phyloP scores from a whole-genome alignment of 1,140 invertebrate species.

The Drosophila ercepeae region DNA sequence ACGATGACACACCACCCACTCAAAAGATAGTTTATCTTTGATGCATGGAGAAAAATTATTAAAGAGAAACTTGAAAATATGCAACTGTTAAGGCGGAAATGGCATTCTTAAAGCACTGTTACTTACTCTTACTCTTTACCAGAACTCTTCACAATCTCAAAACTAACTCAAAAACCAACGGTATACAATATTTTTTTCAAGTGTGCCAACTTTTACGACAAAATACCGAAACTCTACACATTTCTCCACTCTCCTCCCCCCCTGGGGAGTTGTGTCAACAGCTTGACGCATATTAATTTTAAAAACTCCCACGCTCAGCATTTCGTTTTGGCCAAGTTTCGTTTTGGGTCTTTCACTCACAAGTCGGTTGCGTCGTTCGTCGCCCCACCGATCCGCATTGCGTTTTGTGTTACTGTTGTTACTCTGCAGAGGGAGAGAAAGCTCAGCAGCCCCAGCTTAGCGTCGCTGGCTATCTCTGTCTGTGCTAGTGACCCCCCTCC shows the following conservation, averaged over 20 bases:
- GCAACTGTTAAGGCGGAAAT: too few relatives aligned
- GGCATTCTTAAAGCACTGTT: too few relatives aligned
- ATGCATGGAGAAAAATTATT: background rate
- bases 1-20: constrained; percentile 24
- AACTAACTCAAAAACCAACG: too few relatives aligned
- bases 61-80: background rate
- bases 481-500: constrained; percentile 5
- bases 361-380: constrained; percentile 45
- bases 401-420: constrained; percentile 26
- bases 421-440: constrained; percentile 74
- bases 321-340: constrained; percentile 55
- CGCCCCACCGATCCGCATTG: constrained; percentile 11
- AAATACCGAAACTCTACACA: constrained; percentile 1
- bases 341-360: constrained; percentile 49
- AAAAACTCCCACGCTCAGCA: constrained; percentile 79
- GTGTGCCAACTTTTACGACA: constrained; percentile 11
- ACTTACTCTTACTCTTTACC: too few relatives aligned
- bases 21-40: constrained; percentile 9
- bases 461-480: constrained; percentile 16
- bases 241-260: constrained; percentile 8
- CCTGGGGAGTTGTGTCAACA: constrained; percentile 54
- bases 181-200: too few relatives aligned
- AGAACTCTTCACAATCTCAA: too few relatives aligned
- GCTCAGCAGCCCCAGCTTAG: constrained; percentile 42
- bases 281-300: constrained; percentile 78